Base-by-base conservation (phyloP, 2,888 invertebrate species). In the Aphodius granarius region DNA sequence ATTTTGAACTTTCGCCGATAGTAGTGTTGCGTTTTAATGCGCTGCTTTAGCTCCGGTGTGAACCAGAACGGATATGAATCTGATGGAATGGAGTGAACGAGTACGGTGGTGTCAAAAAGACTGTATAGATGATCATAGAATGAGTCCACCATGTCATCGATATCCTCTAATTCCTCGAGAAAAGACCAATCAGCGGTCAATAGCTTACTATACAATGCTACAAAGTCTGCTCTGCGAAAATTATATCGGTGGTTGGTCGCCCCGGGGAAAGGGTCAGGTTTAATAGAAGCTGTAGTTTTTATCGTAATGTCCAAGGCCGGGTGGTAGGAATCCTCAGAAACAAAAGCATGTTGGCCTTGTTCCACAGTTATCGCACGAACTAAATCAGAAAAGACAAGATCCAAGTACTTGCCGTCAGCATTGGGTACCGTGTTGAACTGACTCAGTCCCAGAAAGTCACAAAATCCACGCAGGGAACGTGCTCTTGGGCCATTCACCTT, bases 341-440 rank as follows among this genome's bases (percentile, higher is more conserved):
- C 68, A 68, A 68, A 68, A n/a, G 68, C 19, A 18, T 66, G 68
- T n/a, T 68, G 9, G n/a, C 19, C 68, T 5, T 18, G 68, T 22
- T 20, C 22, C 22, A 68, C 68, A 6, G 16, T 22, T 5, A 68
- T 68, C 6, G 20, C 9, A 68, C 19, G 19, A 19, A 4, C 22
- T 5, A 68, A 16, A 22, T 68, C 19, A 4, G 68, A 68, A 1
- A 68, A 9, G 16, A 68, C 19, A 22, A 68, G 22, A 19, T 68
- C 68, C 68, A 19, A 19, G 19, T 22, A 20, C 22, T 20, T 18
- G 22, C 19, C n/a, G 16, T 68, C 68, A n/a, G 21, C 19, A 13
- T 68, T 68, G 16, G n/a, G 22, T 68, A 68, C 19, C 5, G 5
- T 19, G 68, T 68, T 68, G n/a, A 68, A 68, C 20, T 68, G 68